These are phyloP conservation scores for Anaspis maculata DNA, from an alignment of 2,888 invertebrate species.

Conservation along the genomic window DNA sequence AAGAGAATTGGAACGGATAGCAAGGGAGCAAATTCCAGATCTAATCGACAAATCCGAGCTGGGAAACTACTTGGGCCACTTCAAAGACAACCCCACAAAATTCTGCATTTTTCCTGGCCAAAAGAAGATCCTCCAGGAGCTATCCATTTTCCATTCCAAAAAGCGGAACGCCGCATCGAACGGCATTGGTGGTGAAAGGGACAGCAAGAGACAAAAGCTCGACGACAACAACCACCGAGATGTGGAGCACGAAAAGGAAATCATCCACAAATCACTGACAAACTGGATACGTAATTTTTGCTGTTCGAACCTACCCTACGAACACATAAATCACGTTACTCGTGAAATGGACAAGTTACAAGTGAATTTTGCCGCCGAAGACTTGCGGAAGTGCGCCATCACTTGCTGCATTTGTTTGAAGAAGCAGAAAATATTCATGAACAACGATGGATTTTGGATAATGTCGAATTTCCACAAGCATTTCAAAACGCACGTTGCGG, in stretches of 20 bases:
- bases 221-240: not conserved
- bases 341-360: not conserved
- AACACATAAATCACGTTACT: not conserved
- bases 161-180: not conserved
- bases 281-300: not conserved
- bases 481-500: slow-evolving; percentile 7
- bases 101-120: not conserved
- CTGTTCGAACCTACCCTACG: not conserved
- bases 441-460: slow-evolving; percentile 7
- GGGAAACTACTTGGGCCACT: not conserved
- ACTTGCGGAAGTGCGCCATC: not conserved
- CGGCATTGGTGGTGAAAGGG: not conserved
- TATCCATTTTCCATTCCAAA: not conserved
- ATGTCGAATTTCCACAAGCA: slow-evolving; percentile 8
- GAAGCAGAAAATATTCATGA: slow-evolving; percentile 5
- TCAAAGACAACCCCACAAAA: not conserved
- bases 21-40: slow-evolving; percentile 3
- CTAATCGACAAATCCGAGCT: not conserved
- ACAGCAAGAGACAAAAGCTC: not conserved
- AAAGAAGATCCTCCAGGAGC: not conserved
- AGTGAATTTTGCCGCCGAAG: too few species aligned
- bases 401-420: slow-evolving; percentile 6
- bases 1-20: slow-evolving; percentile 4
- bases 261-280: not conserved
- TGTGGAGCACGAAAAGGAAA: not conserved